Percentiles rank a stretch among this genome's conserved stretches.
Conservation (phyloP, 2,888 invertebrate genomes). For the Oscheius sp. region DNA sequence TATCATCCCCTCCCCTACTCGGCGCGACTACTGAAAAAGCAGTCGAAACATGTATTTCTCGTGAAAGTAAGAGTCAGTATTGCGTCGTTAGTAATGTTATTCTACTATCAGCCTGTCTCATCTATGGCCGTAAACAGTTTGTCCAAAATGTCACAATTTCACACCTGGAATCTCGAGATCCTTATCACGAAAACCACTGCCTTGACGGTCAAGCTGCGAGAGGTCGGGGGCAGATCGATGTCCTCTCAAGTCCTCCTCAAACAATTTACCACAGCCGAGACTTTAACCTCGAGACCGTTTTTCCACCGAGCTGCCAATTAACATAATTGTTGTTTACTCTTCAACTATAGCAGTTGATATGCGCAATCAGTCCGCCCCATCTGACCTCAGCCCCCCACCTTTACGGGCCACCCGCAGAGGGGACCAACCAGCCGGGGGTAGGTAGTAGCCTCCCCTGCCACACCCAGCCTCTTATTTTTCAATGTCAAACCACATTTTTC, state of each 20-base stretch:
- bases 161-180: neutral
- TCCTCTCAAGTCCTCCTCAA: conserved; percentile 31
- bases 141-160: neutral
- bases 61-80: too few relatives aligned
- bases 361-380: conserved; percentile 34
- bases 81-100: too few relatives aligned
- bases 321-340: neutral
- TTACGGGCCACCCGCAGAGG: conserved; percentile 34
- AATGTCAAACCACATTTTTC: neutral
- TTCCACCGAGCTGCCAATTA: too few relatives aligned
- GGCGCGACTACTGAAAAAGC: too few relatives aligned
- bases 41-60: too few relatives aligned
- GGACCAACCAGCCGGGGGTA: conserved; percentile 26
- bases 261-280: conserved; percentile 21
- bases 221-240: conserved; percentile 25
- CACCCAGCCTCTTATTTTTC: conserved; percentile 18
- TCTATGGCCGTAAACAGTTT: too few relatives aligned
- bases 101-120: too few relatives aligned
- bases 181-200: conserved; percentile 11
- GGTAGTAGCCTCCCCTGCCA: conserved; percentile 23
- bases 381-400: conserved; percentile 31
- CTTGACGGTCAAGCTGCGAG: neutral
- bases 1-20: too few relatives aligned
- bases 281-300: neutral
- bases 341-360: conserved; percentile 32